These are phyloP conservation scores for Pristionchus japonicus DNA, from an alignment of 2,888 invertebrate genomes.

Conservation along the genomic window DNA sequence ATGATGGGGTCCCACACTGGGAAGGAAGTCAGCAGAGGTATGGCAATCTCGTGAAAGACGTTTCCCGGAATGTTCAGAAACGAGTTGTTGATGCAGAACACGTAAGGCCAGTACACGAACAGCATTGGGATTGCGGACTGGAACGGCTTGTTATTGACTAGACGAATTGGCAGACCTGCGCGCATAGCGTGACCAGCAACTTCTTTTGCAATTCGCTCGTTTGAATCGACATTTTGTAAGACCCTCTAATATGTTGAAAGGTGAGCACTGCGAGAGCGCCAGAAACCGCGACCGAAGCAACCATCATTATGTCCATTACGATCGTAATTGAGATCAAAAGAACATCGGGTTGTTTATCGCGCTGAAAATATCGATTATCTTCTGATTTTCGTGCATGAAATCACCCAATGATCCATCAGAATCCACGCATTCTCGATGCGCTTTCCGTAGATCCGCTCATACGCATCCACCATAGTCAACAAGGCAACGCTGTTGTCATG, in stretches of 20 bases:
- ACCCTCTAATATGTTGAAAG: neutral
- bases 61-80: neutral
- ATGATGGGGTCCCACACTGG: neutral
- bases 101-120: neutral
- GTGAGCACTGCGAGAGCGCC: neutral
- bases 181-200: neutral
- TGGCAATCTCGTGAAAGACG: neutral
- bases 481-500: neutral
- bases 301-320: neutral
- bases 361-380: neutral
- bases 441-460: neutral
- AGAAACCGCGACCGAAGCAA: neutral
- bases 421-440: neutral
- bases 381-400: neutral
- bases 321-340: neutral
- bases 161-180: neutral
- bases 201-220: neutral
- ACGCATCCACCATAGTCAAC: neutral
- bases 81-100: neutral
- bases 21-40: neutral
- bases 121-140: neutral
- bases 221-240: neutral
- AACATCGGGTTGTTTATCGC: neutral
- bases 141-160: neutral
- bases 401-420: neutral